phyloP scores from a whole-genome alignment of 2,113 vertebrate genomes.

The Euleptes europaea region DNA sequence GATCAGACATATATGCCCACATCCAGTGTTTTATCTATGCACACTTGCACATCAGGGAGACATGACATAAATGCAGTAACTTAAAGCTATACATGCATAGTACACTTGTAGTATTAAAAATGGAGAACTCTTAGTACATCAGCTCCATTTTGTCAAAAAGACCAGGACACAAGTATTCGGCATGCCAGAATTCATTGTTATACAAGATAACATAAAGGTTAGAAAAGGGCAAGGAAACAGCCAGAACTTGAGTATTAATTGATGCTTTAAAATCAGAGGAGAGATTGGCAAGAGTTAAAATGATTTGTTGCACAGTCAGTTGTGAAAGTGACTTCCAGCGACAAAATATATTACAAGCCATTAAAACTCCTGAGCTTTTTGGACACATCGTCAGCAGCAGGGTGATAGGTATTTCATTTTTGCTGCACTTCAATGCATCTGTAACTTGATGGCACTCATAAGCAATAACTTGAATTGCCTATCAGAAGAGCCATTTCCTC shows the following conservation, averaged over 20 bases:
- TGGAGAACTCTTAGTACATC: no score
- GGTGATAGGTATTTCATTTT: conserved; percentile 49
- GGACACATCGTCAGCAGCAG: conserved; percentile 41
- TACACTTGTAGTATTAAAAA: no score
- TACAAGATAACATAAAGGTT: not conserved
- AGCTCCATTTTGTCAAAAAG: no score
- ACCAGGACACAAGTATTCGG: no score
- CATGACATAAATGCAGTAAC: no score
- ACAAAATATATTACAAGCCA: conserved; percentile 53
- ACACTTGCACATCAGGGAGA: no score
- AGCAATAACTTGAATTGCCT: conserved; percentile 62
- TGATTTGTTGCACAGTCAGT: conserved; percentile 47
- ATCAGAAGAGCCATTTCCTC: conserved; percentile 47
- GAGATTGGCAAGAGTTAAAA: conserved; percentile 47
- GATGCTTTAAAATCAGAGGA: conserved; percentile 34
- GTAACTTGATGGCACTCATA: conserved; percentile 61
- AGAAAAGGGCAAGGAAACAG: not conserved
- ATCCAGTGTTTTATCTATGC: no score
- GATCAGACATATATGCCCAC: no score
- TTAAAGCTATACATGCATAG: no score
- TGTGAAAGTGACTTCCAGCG: conserved; percentile 68
- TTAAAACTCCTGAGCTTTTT: conserved; percentile 53
- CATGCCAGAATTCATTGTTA: not conserved
- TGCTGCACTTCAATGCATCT: conserved; percentile 51
- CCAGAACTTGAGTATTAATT: conserved; percentile 24